Evolutionary conservation across 2,797 vertebrate genomes (phyloP).

Genomic region (Sylvia borin): DNA sequence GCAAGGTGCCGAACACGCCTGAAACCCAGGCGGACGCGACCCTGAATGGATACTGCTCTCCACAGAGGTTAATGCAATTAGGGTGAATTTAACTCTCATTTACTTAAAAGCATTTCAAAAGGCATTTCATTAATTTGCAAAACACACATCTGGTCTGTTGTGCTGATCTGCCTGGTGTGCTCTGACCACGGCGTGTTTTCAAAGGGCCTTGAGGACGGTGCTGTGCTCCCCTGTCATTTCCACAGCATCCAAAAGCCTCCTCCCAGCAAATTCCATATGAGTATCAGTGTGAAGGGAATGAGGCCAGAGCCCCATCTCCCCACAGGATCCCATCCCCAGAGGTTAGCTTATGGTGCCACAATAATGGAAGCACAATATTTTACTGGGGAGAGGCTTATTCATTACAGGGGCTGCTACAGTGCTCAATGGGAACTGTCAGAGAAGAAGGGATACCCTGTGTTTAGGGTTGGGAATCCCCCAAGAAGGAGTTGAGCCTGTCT

Average conservation of each 20-base stretch:
- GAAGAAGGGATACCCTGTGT: accelerated
- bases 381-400: not conserved
- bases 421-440: not conserved
- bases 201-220: not conserved
- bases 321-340: not conserved
- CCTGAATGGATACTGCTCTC: not conserved
- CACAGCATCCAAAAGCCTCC: not conserved
- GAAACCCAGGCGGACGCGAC: not conserved
- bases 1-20: accelerated
- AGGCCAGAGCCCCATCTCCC: not conserved
- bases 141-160: conserved; percentile 32
- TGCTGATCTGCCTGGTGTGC: not conserved
- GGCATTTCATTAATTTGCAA: conserved; percentile 65
- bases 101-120: conserved; percentile 69
- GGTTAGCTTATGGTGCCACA: not conserved
- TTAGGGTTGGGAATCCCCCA: not conserved
- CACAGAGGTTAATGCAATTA: conserved; percentile 35
- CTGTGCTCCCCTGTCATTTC: not conserved
- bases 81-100: conserved; percentile 64
- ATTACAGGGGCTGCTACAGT: not conserved
- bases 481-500: not conserved
- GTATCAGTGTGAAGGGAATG: not conserved
- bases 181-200: not conserved
- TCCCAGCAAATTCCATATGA: not conserved
- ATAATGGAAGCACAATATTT: not conserved